Conservation (phyloP, 1,140 invertebrate genomes). For the Drosophila bocki region DNA sequence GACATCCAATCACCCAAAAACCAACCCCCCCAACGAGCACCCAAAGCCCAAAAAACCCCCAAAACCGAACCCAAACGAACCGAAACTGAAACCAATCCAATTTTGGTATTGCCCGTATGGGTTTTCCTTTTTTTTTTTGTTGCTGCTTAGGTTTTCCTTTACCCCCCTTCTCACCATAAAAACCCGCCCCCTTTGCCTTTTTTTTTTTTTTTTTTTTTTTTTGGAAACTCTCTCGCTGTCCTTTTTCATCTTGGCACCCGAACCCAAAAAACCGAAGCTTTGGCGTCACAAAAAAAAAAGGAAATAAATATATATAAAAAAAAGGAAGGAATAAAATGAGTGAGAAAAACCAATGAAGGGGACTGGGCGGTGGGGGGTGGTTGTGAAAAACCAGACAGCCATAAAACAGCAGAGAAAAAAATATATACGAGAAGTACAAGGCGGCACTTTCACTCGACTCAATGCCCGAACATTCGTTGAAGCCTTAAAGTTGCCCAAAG, state of each 20-base stretch:
- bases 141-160: conserved; percentile 8
- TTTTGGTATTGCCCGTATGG: conserved; percentile 68
- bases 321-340: conserved; percentile 55
- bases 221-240: conserved; percentile 36
- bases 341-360: conserved; percentile 41
- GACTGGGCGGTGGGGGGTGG: too few relatives aligned
- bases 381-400: conserved; percentile 34
- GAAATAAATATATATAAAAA: conserved; percentile 32
- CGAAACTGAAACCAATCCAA: conserved; percentile 75
- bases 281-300: conserved; percentile 26
- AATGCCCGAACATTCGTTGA: conserved; percentile 67
- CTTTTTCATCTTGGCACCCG: conserved; percentile 67
- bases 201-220: conserved; percentile 32
- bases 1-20: conserved; percentile 55
- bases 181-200: conserved; percentile 6
- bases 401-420: conserved; percentile 27
- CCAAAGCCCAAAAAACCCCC: conserved; percentile 10
- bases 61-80: conserved; percentile 60
- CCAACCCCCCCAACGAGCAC: conserved; percentile 21
- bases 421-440: conserved; percentile 23
- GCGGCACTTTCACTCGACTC: conserved; percentile 71
- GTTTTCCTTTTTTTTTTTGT: conserved; percentile 48
- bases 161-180: not conserved
- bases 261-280: conserved; percentile 54
- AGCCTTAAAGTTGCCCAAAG: conserved; percentile 54